phyloP scores from a whole-genome alignment of 2,113 vertebrate species.

The Casuarius casuarius region DNA sequence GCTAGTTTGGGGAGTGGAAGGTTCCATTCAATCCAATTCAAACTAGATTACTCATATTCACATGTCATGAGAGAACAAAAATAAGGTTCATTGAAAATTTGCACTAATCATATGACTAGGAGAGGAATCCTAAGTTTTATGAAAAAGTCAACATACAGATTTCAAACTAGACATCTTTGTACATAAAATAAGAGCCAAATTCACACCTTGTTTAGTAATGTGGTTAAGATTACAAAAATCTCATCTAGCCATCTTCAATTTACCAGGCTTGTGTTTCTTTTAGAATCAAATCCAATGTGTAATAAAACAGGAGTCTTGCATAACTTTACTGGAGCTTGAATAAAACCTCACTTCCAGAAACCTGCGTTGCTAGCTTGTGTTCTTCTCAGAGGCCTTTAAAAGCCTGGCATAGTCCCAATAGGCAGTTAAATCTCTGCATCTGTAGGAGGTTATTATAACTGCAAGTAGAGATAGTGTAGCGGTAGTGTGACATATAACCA shows the following conservation, averaged over 20 bases:
- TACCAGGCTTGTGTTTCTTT: neutral
- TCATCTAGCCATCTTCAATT: neutral
- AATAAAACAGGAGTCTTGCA: neutral
- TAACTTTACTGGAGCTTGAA: neutral
- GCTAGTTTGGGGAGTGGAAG: accelerated
- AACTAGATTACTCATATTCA: neutral
- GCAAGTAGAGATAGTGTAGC: neutral
- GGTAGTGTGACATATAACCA: neutral
- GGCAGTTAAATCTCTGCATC: neutral
- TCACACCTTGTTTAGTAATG: neutral
- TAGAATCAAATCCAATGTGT: neutral
- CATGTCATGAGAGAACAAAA: neutral
- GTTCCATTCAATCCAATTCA: neutral
- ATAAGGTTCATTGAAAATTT: neutral
- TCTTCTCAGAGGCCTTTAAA: neutral
- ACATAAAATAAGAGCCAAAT: neutral
- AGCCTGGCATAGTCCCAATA: neutral
- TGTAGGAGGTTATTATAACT: neutral
- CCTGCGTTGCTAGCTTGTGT: neutral
- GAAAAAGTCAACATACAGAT: neutral
- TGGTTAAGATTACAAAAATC: neutral
- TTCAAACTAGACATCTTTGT: neutral
- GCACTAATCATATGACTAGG: neutral
- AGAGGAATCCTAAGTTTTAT: neutral
- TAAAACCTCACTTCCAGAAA: neutral